phyloP scores from a whole-genome alignment of 2,797 vertebrate species.

The Sebastes trivittatus region DNA sequence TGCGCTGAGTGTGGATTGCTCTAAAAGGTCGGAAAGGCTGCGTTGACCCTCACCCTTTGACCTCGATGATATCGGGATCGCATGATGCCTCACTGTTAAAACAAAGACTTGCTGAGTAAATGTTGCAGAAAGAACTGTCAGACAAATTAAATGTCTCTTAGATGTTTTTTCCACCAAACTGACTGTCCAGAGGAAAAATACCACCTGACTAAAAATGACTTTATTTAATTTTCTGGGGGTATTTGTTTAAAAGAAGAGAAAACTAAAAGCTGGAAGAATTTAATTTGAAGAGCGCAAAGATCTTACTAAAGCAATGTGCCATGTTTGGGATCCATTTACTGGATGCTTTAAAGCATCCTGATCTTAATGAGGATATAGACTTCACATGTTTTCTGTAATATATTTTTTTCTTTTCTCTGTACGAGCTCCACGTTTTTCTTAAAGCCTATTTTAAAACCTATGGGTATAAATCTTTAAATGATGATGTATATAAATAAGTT shows the following conservation, averaged over 20 bases:
- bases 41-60: conserved; percentile 57
- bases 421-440: accelerated
- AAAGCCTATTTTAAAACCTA: no score
- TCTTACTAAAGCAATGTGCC: neutral
- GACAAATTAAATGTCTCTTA: neutral
- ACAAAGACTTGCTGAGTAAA: conserved; percentile 7
- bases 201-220: neutral
- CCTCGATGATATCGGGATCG: conserved; percentile 27
- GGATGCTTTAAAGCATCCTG: no score
- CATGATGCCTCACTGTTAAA: conserved; percentile 17
- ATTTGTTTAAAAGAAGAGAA: neutral
- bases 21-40: conserved; percentile 48
- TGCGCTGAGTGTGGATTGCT: conserved; percentile 6
- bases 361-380: no score
- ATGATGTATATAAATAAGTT: no score
- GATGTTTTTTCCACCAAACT: neutral
- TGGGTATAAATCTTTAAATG: no score
- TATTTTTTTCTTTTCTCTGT: no score
- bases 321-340: no score
- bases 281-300: neutral
- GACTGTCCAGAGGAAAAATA: neutral
- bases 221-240: neutral
- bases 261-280: neutral
- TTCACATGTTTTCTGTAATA: no score
- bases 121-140: conserved; percentile 8